Evolutionary conservation across 1,140 invertebrate species (phyloP), one percentile per base, ranked within the genome.

Genomic region (Meloidogyne exigua): DNA sequence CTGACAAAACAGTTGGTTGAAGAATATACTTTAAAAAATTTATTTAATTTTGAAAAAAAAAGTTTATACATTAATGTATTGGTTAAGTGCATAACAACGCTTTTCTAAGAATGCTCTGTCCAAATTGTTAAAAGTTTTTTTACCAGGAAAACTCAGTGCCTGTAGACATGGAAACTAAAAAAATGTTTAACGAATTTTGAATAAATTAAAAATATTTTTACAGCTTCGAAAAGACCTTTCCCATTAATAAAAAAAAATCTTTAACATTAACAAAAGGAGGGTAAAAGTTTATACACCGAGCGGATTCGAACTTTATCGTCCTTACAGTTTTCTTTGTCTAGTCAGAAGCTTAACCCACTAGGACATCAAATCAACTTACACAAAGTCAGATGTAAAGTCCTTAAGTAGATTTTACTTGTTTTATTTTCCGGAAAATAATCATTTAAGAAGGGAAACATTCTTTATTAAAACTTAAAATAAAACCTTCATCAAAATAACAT

Each of bases 71-170:
- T 92, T 90, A 72, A 96, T 88, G 89, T 95, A 96, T 42, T 90
- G 90, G 86, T 95, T 94, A 7, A 96, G 88, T 89, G 93, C 92
- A 74, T 91, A 90, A 90, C 93, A 94, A 39, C 95, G 89, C 82
- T 91, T 92, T 87, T 96, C 94, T 63, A 97, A 87, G 63, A 96
- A 94, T 10, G 91, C 89, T 66, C 93, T 89, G 73, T 94, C 94
- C 87, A 94, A 93, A 87, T 96, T 96, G 81, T 95, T 94, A 85
- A 96, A 94, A 21, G 94, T 92, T 84, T 95, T 95, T 88, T 97
- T 97, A 0, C 92, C 93, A 15, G 95, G 95, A 85, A 97, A 95
- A 26, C 91, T 90, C 26, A 96, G 88, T 82, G 92, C 92, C 5
- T 91, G 90, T 3, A 96, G 87, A 87, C 93, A 92, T 68, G 92